Evolutionary conservation across 2,113 vertebrate genomes (phyloP).

Genomic region (Triplophysa rosa): DNA sequence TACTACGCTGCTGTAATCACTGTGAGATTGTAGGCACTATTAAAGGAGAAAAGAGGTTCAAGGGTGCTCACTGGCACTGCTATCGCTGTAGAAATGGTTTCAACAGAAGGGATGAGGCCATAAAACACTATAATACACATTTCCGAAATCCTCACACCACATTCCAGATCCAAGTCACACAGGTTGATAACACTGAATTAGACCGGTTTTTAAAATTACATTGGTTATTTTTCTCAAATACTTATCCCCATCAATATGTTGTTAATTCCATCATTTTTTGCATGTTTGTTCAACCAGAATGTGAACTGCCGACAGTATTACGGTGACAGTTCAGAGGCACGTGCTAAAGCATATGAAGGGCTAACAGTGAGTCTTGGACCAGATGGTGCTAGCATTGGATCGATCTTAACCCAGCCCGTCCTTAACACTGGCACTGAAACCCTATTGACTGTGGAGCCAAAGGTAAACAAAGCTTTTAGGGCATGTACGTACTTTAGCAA

Average conservation of each 20-base stretch:
- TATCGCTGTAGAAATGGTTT: constrained; percentile 67
- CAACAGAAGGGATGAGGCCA: constrained; percentile 64
- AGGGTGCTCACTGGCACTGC: constrained; percentile 67
- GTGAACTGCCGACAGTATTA: constrained; percentile 67
- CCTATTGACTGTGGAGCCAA: constrained; percentile 53
- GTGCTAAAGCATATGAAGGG: constrained; percentile 61
- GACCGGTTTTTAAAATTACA: neutral
- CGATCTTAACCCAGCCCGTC: constrained; percentile 53
- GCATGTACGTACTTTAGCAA: neutral
- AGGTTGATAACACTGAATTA: constrained; percentile 30
- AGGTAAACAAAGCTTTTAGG: constrained; percentile 43
- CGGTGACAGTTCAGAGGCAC: constrained; percentile 61
- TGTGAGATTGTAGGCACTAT: constrained; percentile 68
- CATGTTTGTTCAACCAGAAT: constrained; percentile 46
- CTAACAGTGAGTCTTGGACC: constrained; percentile 49
- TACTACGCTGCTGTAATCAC: constrained; percentile 65
- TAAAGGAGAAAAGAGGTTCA: constrained; percentile 67
- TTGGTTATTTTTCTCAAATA: too few species aligned
- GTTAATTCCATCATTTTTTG: neutral
- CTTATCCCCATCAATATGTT: neutral
- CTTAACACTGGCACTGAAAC: constrained; percentile 51
- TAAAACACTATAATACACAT: constrained; percentile 68
- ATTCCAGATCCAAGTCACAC: constrained; percentile 66
- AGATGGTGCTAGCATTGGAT: constrained; percentile 44
- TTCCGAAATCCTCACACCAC: constrained; percentile 68